phyloP scores from a whole-genome alignment of 2,888 invertebrate genomes.

The Acrobasis repandana region DNA sequence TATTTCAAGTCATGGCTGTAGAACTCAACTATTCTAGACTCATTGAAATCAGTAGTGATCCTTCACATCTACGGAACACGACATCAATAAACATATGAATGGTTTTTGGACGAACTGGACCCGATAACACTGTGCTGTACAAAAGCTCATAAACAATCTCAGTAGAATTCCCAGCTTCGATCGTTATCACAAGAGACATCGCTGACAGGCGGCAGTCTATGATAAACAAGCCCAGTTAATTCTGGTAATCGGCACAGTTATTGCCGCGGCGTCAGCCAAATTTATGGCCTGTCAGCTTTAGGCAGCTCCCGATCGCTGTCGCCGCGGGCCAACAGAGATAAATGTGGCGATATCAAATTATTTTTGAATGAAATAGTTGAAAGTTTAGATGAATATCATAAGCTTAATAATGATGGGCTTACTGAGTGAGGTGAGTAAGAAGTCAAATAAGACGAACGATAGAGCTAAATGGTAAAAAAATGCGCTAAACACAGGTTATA shows the following conservation, averaged over 20 bases:
- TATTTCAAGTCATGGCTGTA: too few species aligned
- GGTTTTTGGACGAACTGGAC: too few species aligned
- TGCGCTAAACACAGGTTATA: too few species aligned
- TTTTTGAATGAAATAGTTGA: neutral
- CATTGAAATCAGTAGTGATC: too few species aligned
- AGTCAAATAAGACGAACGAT: too few species aligned
- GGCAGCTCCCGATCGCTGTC: slow-evolving; percentile 7
- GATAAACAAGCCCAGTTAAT: slow-evolving; percentile 39
- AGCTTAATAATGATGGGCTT: neutral
- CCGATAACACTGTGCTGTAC: too few species aligned
- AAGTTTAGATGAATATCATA: neutral
- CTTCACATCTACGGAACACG: too few species aligned
- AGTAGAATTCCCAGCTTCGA: slow-evolving; percentile 1
- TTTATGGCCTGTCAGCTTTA: slow-evolving; percentile 36
- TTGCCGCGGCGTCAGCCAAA: slow-evolving; percentile 28
- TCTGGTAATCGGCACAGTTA: slow-evolving; percentile 26
- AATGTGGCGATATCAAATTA: slow-evolving; percentile 1
- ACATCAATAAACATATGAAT: too few species aligned
- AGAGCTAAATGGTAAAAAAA: too few species aligned
- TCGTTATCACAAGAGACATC: slow-evolving; percentile 15
- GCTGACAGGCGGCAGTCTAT: slow-evolving; percentile 25
- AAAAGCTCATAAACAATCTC: slow-evolving; percentile 15
- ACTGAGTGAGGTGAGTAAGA: too few species aligned
- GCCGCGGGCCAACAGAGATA: neutral
- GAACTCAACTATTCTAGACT: too few species aligned